Evolutionary conservation across 1,140 invertebrate species (phyloP).

Genomic region (Sycobia sp.): DNA sequence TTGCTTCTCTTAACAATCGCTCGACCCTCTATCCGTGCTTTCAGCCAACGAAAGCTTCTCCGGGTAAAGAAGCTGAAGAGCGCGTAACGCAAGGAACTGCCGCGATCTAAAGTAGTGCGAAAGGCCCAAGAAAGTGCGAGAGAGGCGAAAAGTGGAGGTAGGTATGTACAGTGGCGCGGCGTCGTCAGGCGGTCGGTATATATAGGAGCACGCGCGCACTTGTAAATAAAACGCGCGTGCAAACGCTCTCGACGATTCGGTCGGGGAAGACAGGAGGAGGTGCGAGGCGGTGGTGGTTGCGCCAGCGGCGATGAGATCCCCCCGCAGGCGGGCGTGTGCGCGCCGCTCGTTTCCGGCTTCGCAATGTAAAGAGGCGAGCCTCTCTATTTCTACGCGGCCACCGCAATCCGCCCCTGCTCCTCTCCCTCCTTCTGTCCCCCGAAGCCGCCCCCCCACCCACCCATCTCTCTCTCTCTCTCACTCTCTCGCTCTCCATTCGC

Average conservation of each 20-base stretch:
- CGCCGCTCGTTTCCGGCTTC: constrained; percentile 2
- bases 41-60: too few species aligned
- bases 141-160: neutral
- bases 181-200: too few species aligned
- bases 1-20: too few species aligned
- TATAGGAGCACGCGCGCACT: neutral
- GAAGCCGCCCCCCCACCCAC: too few species aligned
- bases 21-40: too few species aligned
- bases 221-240: constrained; percentile 30
- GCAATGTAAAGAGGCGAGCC: constrained; percentile 10
- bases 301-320: too few species aligned
- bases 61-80: neutral
- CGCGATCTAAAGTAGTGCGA: too few species aligned
- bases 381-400: too few species aligned
- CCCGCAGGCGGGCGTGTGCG: too few species aligned
- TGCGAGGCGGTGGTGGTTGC: too few species aligned
- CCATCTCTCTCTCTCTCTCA: neutral
- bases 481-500: neutral
- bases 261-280: neutral
- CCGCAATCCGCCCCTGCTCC: too few species aligned
- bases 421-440: too few species aligned
- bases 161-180: neutral
- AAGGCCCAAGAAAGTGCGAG: neutral
- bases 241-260: constrained; percentile 16
- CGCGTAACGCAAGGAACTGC: neutral